These are phyloP conservation scores for Chiloscyllium plagiosum DNA, from an alignment of 2,113 vertebrate species.

Conservation along the genomic window DNA sequence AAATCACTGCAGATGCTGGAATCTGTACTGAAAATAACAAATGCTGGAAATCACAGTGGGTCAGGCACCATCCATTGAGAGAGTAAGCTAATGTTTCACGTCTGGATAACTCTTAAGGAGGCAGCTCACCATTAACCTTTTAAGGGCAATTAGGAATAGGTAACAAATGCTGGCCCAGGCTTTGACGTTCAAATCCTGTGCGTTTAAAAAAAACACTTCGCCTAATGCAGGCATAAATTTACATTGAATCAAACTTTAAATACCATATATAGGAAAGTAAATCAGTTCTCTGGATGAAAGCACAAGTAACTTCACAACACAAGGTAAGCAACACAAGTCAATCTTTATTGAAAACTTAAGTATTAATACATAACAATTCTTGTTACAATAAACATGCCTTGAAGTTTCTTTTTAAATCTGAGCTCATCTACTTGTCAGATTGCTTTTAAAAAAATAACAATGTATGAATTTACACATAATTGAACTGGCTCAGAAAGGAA, in stretches of 20 bases:
- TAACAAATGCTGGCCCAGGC: no score
- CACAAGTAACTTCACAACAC: not conserved
- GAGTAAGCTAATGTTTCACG: no score
- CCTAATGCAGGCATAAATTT: not conserved
- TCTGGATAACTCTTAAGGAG: no score
- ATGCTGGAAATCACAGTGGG: no score
- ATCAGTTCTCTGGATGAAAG: not conserved
- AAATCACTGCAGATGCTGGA: no score
- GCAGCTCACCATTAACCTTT: no score
- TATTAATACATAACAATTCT: slow-evolving; percentile 77
- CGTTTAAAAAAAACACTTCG: no score
- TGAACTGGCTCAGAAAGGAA: slow-evolving; percentile 66
- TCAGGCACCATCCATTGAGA: no score
- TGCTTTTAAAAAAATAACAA: slow-evolving; percentile 69
- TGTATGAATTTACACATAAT: slow-evolving; percentile 62
- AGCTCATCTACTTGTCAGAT: slow-evolving; percentile 69
- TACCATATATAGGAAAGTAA: not conserved
- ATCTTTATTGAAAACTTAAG: slow-evolving; percentile 81
- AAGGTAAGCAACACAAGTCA: slow-evolving; percentile 69
- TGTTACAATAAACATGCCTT: slow-evolving; percentile 78
- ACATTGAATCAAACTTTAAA: not conserved
- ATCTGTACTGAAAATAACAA: no score
- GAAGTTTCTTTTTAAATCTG: slow-evolving; percentile 65
- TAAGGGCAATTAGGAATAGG: no score
- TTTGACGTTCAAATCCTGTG: no score